phyloP scores from a whole-genome alignment of 1,140 invertebrate genomes.

The Dinoponera quadriceps region DNA sequence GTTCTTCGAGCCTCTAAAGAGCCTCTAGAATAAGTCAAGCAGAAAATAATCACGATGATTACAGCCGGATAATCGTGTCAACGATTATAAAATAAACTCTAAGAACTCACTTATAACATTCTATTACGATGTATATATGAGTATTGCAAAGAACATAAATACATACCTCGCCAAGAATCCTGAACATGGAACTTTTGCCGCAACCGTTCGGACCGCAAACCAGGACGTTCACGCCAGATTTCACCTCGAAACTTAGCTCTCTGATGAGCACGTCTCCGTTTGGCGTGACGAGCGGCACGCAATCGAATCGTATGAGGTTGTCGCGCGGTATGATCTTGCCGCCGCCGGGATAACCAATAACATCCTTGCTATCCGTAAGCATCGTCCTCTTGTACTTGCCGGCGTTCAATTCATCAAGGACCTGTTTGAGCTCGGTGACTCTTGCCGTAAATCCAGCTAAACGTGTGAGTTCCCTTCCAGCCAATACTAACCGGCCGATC shows the following conservation, averaged over 20 bases:
- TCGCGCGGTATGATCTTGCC: conserved; percentile 95
- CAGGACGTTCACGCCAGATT: conserved; percentile 97
- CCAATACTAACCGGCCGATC: conserved; percentile 96
- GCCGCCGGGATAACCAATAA: conserved; percentile 88
- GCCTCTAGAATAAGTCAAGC: too few relatives aligned
- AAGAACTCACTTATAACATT: not conserved
- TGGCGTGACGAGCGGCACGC: conserved; percentile 97
- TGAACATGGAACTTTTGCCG: conserved; percentile 97
- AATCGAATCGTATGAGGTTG: conserved; percentile 97
- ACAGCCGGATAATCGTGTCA: too few relatives aligned
- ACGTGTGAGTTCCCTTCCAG: conserved; percentile 96
- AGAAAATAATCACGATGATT: too few relatives aligned
- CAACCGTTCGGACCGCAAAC: conserved; percentile 99
- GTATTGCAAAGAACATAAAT: conserved; percentile 2
- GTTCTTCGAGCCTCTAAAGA: too few relatives aligned
- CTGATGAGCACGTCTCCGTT: conserved; percentile 98
- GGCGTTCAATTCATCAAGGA: conserved; percentile 94
- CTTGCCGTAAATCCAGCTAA: conserved; percentile 97
- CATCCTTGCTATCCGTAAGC: conserved; percentile 87
- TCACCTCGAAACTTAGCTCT: conserved; percentile 96
- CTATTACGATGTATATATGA: not conserved
- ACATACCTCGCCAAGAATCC: conserved; percentile 94
- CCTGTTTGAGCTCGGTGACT: conserved; percentile 95
- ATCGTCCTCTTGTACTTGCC: conserved; percentile 96
- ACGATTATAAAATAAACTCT: conserved; percentile 22